Percentiles rank a stretch among this genome's conserved stretches.
These are phyloP conservation scores for Maccullochella peelii DNA, from an alignment of 2,113 vertebrate genomes.

Conservation along the genomic window DNA sequence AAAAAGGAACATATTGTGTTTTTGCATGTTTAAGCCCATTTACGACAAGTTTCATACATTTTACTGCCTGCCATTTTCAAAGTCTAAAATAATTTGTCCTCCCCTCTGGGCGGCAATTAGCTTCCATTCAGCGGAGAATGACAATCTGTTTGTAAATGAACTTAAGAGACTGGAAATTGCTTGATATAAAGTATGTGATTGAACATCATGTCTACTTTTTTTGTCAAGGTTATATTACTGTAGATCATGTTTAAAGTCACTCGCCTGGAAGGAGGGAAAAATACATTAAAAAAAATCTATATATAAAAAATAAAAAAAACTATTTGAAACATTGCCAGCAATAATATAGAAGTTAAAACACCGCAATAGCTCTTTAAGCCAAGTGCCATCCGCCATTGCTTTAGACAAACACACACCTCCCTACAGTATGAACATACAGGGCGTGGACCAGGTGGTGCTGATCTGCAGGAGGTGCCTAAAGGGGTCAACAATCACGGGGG, in stretches of 20 bases:
- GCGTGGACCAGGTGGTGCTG: constrained; percentile 71
- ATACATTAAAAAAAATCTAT: neutral
- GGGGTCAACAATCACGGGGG: constrained; percentile 55
- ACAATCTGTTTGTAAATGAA: neutral
- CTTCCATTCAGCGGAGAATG: neutral
- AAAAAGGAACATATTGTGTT: neutral
- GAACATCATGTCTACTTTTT: neutral
- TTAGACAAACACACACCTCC: constrained; percentile 60
- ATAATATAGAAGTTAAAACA: neutral
- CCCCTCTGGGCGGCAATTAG: neutral
- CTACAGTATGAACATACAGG: constrained; percentile 69
- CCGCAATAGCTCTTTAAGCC: neutral
- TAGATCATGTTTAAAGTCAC: neutral
- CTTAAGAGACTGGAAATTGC: neutral
- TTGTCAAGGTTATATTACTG: neutral
- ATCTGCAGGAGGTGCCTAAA: constrained; percentile 35
- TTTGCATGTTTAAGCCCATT: neutral
- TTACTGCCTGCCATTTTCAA: neutral
- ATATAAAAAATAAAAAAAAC: too few species aligned
- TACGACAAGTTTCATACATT: neutral
- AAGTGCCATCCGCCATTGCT: constrained; percentile 9
- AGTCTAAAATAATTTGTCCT: neutral
- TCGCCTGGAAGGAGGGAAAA: neutral
- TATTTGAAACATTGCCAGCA: neutral
- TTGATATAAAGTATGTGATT: neutral